Percentiles rank a stretch among this genome's conserved stretches.
phyloP scores from a whole-genome alignment of 1,140 invertebrate genomes.

The Stenopsyche tienmushanensis region DNA sequence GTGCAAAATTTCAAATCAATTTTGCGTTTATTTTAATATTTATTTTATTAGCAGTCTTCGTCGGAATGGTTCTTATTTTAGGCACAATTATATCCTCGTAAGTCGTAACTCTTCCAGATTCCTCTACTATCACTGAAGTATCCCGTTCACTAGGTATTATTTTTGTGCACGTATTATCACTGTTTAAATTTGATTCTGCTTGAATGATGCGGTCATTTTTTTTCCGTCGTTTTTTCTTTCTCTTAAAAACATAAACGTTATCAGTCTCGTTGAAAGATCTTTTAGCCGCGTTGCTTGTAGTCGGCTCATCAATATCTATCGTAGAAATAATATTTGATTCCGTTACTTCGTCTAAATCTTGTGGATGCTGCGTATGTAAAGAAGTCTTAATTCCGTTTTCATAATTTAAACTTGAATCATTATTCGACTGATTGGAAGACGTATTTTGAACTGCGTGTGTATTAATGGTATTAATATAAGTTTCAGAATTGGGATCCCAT shows the following conservation, averaged over 20 bases:
- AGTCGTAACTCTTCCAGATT: background rate
- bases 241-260: conserved; percentile 36
- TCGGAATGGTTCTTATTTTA: conserved; percentile 18
- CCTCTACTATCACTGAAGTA: background rate
- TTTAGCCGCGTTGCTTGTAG: background rate
- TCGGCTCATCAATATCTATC: background rate
- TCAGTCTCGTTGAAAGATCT: background rate
- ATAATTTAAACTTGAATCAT: background rate
- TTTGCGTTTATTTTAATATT: conserved; percentile 34
- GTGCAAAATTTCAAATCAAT: too few relatives aligned
- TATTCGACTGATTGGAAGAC: background rate
- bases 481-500: too few relatives aligned
- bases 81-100: conserved; percentile 25
- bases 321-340: background rate
- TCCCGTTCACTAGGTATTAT: background rate
- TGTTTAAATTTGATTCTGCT: background rate
- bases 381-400: too few relatives aligned
- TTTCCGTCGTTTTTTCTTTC: conserved; percentile 15
- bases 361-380: too few relatives aligned
- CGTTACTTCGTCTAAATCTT: background rate
- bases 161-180: background rate
- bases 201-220: background rate
- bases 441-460: too few relatives aligned
- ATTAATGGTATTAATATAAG: too few relatives aligned
- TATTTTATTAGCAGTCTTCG: conserved; percentile 30